Base-by-base conservation (phyloP, 2,888 invertebrate genomes). In the Prostheceraeus crozeri region DNA sequence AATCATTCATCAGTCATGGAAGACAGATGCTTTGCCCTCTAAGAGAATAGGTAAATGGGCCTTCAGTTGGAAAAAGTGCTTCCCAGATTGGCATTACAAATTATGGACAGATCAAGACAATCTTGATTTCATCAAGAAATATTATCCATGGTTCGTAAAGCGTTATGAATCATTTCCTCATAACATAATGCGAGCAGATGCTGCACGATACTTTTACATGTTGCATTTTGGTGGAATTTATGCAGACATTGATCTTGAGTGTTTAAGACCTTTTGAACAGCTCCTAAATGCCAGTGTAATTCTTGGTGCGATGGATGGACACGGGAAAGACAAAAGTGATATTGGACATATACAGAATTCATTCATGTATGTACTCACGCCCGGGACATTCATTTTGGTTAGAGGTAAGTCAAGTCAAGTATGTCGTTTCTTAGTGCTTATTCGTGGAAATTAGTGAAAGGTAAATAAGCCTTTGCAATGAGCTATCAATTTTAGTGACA, bases 1-100 rank as follows among this genome's bases (percentile, higher is more conserved):
- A 21, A 35, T 55, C 23, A 36, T 55, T 14, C 55, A 55, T 21
- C 55, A 55, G n/a, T 55, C 55, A n/a, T 55, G 55, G 55, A 55
- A 53, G 54, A 35, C 11, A 10, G n/a, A n/a, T n/a, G 33, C 28
- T 1, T 35, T 14, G 1, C n/a, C 35, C 1, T 19, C 51, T 19
- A 6, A 28, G 1, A 10, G 16, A 6, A 35, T 55, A n/a, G 8
- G 25, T 3, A 30, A 21, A 16, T 54, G 14, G 28, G n/a, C 51
- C 11, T 25, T 35, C 16, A 16, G 14, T 14, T 55, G 55, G 55
- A 33, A 21, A 33, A 33, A 21, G 25, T 55, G 55, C 21, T 55
- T 55, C 51, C 55, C 55, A 21, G 23, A 54, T 2, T 55, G 55
- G 55, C 1, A 55, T 14, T 30, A 55, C 21, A 33, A 23, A 35